A percentile compares a stretch with the other conserved stretches of the same genome.
Conservation (phyloP, 2,113 vertebrate genomes). For the Oxygymnocypris stewartii region DNA sequence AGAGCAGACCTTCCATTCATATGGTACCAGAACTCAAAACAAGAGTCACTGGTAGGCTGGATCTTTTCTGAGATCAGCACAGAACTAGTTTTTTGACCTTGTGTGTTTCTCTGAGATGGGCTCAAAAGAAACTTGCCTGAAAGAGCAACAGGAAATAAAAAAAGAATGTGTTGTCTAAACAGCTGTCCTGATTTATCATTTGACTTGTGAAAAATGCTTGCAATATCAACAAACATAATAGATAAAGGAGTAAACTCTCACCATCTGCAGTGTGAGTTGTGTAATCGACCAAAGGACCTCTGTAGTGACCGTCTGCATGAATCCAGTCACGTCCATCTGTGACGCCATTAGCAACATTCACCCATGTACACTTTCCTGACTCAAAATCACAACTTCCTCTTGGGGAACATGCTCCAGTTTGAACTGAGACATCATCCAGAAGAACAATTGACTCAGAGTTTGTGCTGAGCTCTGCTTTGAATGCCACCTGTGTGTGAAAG, state of each 20-base stretch:
- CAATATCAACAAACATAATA: background rate
- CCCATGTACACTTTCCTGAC: conserved; percentile 70
- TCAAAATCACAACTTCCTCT: conserved; percentile 76
- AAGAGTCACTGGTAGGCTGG: conserved; percentile 52
- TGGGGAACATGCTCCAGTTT: conserved; percentile 62
- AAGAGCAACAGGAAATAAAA: conserved; percentile 15
- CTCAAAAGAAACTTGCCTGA: conserved; percentile 73
- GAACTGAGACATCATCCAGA: conserved; percentile 72
- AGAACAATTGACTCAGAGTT: conserved; percentile 54
- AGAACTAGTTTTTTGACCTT: conserved; percentile 51
- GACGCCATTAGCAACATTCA: conserved; percentile 57
- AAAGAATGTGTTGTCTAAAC: background rate
- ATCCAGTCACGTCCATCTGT: conserved; percentile 66
- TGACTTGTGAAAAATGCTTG: background rate
- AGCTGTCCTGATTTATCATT: background rate
- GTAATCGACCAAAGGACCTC: conserved; percentile 65
- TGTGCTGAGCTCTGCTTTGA: conserved; percentile 57
- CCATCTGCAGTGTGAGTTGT: conserved; percentile 69
- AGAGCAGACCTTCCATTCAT: conserved; percentile 67
- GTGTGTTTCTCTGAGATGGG: conserved; percentile 39
- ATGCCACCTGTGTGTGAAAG: conserved; percentile 64
- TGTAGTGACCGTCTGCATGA: conserved; percentile 61
- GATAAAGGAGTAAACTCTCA: conserved; percentile 38
- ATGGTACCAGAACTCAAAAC: conserved; percentile 73
- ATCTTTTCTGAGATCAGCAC: conserved; percentile 72